Evolutionary conservation across 2,113 vertebrate genomes (phyloP).

Genomic region (Brachionichthys hirsutus): DNA sequence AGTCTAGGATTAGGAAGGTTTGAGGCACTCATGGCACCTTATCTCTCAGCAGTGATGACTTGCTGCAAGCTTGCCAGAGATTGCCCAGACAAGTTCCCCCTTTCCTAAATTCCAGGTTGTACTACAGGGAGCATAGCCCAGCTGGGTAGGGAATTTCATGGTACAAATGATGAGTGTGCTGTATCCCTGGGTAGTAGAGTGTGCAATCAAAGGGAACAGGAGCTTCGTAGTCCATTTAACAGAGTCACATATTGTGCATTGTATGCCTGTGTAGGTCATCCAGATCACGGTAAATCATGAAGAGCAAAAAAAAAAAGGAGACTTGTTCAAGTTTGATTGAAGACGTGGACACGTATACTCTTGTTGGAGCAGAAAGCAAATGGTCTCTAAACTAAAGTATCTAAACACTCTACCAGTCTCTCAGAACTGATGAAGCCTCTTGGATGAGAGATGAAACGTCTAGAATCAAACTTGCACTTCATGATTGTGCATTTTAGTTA

Average conservation of each 20-base stretch:
- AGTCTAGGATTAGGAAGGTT: conserved; percentile 72
- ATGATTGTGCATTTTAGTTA: conserved; percentile 57
- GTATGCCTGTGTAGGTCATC: too few relatives aligned
- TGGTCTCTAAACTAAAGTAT: too few relatives aligned
- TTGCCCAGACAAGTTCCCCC: conserved; percentile 31
- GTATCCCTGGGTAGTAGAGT: conserved; percentile 64
- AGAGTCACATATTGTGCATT: conserved; percentile 57
- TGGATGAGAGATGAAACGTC: too few relatives aligned
- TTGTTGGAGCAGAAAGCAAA: too few relatives aligned
- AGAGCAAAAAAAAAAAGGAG: too few relatives aligned
- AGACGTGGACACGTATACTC: too few relatives aligned
- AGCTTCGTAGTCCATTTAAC: conserved; percentile 57
- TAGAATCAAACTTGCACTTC: too few relatives aligned
- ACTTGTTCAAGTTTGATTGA: too few relatives aligned
- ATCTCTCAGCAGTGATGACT: conserved; percentile 67
- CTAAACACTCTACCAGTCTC: too few relatives aligned
- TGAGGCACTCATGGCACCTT: conserved; percentile 66
- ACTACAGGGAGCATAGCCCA: conserved; percentile 54
- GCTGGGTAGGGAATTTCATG: conserved; percentile 58
- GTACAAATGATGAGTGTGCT: conserved; percentile 45
- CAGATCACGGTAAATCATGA: too few relatives aligned
- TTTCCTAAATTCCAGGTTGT: conserved; percentile 62
- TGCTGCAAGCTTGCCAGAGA: conserved; percentile 47
- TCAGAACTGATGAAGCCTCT: too few relatives aligned
- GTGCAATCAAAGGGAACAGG: conserved; percentile 49